Evolutionary conservation across 2,113 vertebrate species (phyloP).

Genomic region (Mus pahari): DNA sequence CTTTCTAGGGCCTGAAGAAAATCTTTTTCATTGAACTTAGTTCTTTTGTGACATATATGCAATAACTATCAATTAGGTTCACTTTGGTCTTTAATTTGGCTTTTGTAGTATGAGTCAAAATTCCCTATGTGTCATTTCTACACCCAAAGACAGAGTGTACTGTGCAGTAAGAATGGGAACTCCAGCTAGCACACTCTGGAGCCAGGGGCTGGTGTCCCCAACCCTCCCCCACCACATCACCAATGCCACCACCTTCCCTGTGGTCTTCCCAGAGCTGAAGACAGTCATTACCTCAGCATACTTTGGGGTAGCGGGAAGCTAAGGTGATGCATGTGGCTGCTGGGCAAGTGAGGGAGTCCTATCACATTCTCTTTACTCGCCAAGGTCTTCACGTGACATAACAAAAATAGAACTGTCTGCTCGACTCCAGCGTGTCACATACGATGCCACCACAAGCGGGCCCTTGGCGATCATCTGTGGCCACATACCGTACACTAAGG

Average conservation of each 20-base stretch:
- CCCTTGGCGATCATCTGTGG: not conserved
- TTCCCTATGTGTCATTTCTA: not conserved
- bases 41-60: constrained; percentile 59
- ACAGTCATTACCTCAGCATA: not conserved
- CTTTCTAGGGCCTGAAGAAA: constrained; percentile 48
- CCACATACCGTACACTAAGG: not conserved
- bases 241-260: not conserved
- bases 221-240: not conserved
- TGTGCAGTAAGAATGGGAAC: not conserved
- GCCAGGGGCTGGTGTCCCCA: not conserved
- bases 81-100: constrained; percentile 63
- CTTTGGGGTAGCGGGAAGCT: not conserved
- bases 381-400: not conserved
- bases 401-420: not conserved
- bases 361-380: too few relatives aligned
- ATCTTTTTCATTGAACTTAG: constrained; percentile 47
- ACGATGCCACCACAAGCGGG: not conserved
- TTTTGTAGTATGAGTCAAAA: constrained; percentile 51
- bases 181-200: not conserved
- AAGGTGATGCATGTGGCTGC: not conserved
- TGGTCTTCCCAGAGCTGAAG: not conserved
- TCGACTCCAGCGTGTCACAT: not conserved
- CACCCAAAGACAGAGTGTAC: not conserved
- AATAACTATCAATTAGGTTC: constrained; percentile 65
- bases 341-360: not conserved